Evolutionary conservation across 2,113 vertebrate genomes (phyloP).

Genomic region (Hyperopisus bebe): DNA sequence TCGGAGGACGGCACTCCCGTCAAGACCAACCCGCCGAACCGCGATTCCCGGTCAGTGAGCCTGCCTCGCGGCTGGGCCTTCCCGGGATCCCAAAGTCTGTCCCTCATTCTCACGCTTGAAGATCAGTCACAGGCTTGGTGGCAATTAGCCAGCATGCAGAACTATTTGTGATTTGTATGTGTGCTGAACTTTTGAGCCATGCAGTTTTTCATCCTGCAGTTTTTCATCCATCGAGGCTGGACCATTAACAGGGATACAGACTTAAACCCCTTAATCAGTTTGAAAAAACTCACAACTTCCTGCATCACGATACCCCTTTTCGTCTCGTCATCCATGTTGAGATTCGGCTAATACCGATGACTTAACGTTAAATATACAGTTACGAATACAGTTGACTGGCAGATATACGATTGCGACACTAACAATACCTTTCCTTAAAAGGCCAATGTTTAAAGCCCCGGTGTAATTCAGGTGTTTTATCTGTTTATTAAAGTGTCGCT

Average conservation of each 20-base stretch:
- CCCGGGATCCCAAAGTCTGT: not conserved
- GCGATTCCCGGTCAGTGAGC: slow-evolving; percentile 79
- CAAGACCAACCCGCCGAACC: slow-evolving; percentile 77
- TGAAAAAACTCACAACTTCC: not conserved
- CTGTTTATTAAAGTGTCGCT: not conserved
- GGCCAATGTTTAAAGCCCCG: not conserved
- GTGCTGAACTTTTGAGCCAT: not conserved
- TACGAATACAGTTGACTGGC: not conserved
- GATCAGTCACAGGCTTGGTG: not conserved
- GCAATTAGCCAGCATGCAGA: not conserved
- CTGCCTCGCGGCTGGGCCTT: not conserved
- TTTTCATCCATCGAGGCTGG: not conserved
- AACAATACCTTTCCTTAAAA: not conserved
- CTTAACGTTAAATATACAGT: not conserved
- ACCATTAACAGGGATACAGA: not conserved
- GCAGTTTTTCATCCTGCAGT: not conserved
- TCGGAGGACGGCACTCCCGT: slow-evolving; percentile 80
- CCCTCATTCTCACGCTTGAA: not conserved
- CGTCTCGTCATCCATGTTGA: not conserved
- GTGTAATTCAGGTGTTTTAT: not conserved
- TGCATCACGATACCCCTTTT: not conserved
- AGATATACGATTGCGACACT: not conserved
- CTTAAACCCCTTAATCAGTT: not conserved
- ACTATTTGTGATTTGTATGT: not conserved
- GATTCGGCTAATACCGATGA: not conserved